A percentile compares a stretch with the other conserved stretches of the same genome.
phyloP scores from a whole-genome alignment of 2,888 invertebrate species.

The Agonum fuliginosum region DNA sequence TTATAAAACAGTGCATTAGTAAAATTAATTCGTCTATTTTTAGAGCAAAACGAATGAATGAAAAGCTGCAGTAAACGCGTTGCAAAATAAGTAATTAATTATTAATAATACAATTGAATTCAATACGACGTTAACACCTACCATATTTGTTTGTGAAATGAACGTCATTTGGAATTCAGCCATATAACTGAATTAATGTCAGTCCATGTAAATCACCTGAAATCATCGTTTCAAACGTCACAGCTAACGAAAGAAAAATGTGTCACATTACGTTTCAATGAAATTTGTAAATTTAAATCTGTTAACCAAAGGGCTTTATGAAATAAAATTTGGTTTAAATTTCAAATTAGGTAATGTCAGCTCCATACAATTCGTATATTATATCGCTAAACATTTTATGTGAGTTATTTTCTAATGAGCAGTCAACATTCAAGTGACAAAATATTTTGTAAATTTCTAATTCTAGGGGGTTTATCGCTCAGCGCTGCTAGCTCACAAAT shows the following conservation, averaged over 20 bases:
- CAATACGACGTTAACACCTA: constrained; percentile 16
- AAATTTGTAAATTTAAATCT: constrained; percentile 13
- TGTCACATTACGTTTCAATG: neutral
- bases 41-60: constrained; percentile 7
- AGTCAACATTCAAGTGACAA: no score
- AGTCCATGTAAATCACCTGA: constrained; percentile 1
- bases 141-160: constrained; percentile 26
- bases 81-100: constrained; percentile 16
- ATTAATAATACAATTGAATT: constrained; percentile 26
- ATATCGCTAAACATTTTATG: no score
- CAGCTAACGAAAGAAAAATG: neutral
- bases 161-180: constrained; percentile 31
- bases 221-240: neutral
- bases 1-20: constrained; percentile 10
- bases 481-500: no score
- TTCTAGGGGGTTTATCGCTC: no score
- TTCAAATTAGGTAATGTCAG: no score
- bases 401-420: no score
- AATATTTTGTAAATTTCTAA: no score
- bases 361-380: no score
- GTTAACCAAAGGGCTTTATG: neutral
- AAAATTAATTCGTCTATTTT: constrained; percentile 13
- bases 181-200: constrained; percentile 30
- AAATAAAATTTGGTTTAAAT: no score
- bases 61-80: neutral